Conservation (phyloP, 2,888 invertebrate genomes). For the Blastobasis lacticolella region DNA sequence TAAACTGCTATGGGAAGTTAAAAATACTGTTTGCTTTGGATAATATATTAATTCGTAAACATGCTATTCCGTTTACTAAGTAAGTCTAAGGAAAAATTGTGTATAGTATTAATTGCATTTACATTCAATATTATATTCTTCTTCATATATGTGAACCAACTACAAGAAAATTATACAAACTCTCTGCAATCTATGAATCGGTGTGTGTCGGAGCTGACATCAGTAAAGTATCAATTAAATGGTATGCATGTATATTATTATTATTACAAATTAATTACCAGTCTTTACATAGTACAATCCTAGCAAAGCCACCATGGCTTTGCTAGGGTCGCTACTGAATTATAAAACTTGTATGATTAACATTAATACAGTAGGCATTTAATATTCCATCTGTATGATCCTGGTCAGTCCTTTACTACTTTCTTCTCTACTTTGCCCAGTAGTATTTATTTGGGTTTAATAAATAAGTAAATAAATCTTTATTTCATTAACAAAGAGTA, state of each 20-base stretch:
- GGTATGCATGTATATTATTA: slow-evolving; percentile 21
- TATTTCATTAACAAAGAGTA: too few relatives aligned
- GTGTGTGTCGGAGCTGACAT: slow-evolving; percentile 47
- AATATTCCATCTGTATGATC: too few relatives aligned
- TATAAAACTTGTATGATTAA: too few relatives aligned
- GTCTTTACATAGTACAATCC: background rate
- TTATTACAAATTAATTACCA: background rate
- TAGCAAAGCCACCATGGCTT: too few relatives aligned
- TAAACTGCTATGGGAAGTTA: background rate
- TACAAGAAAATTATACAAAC: slow-evolving; percentile 37
- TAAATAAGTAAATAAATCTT: too few relatives aligned
- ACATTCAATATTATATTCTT: slow-evolving; percentile 24
- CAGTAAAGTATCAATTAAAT: slow-evolving; percentile 52
- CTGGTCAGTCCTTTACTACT: too few relatives aligned
- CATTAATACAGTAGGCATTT: too few relatives aligned
- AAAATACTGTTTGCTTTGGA: background rate
- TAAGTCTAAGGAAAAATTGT: slow-evolving; percentile 29
- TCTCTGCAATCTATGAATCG: slow-evolving; percentile 39
- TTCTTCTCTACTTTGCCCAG: too few relatives aligned
- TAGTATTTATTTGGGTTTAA: too few relatives aligned
- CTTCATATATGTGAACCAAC: slow-evolving; percentile 40
- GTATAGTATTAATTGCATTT: slow-evolving; percentile 26
- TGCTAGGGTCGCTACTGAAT: too few relatives aligned
- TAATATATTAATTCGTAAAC: slow-evolving; percentile 3
- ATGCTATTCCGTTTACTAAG: slow-evolving; percentile 23